Percentiles rank a stretch among this genome's conserved stretches.
These are phyloP conservation scores for Octopus bimaculoides DNA, from an alignment of 1,140 invertebrate species.

Conservation along the genomic window DNA sequence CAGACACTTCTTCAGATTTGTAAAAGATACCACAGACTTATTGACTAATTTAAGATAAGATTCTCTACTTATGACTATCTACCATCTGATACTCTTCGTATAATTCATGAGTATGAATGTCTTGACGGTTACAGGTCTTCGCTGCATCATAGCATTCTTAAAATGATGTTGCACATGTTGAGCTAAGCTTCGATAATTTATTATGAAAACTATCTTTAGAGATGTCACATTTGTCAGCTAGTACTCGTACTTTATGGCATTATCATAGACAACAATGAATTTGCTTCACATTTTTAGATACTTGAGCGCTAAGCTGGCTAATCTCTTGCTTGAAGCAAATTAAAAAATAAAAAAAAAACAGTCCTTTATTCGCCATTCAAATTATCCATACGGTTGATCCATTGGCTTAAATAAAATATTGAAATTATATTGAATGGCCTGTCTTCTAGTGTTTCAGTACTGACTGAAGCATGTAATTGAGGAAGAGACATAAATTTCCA, in stretches of 20 bases:
- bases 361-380: background rate
- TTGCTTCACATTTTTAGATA: background rate
- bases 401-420: constrained; percentile 8
- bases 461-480: constrained; percentile 1
- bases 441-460: background rate
- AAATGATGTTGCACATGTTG: background rate
- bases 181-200: background rate
- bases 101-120: background rate
- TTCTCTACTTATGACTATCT: background rate
- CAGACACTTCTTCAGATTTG: background rate
- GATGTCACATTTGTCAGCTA: background rate
- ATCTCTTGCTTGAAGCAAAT: background rate
- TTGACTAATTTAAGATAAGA: background rate
- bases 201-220: constrained; percentile 8
- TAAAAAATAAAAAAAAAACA: background rate
- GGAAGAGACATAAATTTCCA: background rate
- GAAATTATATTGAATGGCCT: constrained; percentile 5
- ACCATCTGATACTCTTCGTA: constrained; percentile 5
- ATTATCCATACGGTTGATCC: background rate
- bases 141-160: background rate
- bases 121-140: background rate
- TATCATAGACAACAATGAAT: background rate
- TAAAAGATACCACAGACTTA: background rate
- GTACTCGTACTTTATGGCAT: background rate
- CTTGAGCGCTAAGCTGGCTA: background rate